A percentile compares a stretch with the other conserved stretches of the same genome.
Conservation (phyloP, 2,888 invertebrate species). For the Erebia palarica region DNA sequence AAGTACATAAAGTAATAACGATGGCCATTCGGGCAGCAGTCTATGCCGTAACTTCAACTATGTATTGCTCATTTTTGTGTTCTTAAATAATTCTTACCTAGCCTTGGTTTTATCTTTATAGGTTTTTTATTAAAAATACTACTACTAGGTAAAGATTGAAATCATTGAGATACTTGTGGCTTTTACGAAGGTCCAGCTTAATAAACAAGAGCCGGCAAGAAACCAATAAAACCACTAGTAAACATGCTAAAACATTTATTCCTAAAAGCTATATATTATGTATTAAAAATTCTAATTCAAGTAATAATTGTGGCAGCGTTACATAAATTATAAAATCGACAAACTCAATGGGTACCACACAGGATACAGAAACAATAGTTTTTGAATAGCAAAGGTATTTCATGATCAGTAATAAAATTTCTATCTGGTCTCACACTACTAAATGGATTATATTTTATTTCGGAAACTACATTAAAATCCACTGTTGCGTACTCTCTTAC, state of each 20-base stretch:
- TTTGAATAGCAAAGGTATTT: constrained; percentile 87
- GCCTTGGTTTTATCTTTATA: too few species aligned
- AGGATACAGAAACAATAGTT: constrained; percentile 85
- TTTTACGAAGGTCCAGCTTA: too few species aligned
- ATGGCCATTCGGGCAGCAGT: too few species aligned
- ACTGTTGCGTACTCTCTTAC: constrained; percentile 74
- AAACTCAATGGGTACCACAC: constrained; percentile 50
- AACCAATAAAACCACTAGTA: background rate
- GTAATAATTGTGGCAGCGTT: background rate
- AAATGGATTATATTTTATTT: constrained; percentile 84
- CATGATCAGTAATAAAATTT: constrained; percentile 88
- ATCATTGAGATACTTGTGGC: too few species aligned
- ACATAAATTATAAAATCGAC: constrained; percentile 10
- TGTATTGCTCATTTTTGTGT: too few species aligned
- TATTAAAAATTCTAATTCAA: background rate
- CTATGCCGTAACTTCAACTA: too few species aligned
- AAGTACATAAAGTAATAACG: too few species aligned
- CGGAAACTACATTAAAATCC: constrained; percentile 76
- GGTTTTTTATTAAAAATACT: too few species aligned
- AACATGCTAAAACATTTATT: constrained; percentile 4
- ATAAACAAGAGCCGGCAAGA: background rate
- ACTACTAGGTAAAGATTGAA: too few species aligned
- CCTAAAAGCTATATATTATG: too few species aligned
- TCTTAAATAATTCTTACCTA: too few species aligned
- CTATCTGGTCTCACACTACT: constrained; percentile 87